These are phyloP conservation scores for Bolborhynchus lineola DNA, from an alignment of 2,113 vertebrate species.

Conservation along the genomic window DNA sequence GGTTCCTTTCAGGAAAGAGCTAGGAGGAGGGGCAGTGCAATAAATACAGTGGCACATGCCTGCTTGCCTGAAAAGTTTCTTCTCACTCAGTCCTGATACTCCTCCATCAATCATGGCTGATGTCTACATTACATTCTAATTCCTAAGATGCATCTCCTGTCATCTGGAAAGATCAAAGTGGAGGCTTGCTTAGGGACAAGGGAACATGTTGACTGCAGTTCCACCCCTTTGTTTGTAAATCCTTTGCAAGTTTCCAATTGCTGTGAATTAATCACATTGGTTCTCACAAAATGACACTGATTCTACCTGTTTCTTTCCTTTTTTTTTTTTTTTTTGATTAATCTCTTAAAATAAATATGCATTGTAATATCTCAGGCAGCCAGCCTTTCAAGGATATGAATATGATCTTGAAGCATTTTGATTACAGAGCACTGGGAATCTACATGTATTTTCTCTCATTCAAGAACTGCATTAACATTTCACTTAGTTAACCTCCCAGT, in stretches of 20 bases:
- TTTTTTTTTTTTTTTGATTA: not conserved
- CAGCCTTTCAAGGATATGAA: not conserved
- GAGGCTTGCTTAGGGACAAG: constrained; percentile 38
- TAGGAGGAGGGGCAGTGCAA: constrained; percentile 52
- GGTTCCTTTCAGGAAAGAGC: constrained; percentile 15
- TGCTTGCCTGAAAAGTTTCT: constrained; percentile 60
- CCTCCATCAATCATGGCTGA: constrained; percentile 73
- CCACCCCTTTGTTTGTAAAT: constrained; percentile 45
- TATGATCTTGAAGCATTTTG: not conserved
- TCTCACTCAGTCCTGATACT: constrained; percentile 20
- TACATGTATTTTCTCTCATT: constrained; percentile 25
- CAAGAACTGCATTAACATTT: constrained; percentile 27
- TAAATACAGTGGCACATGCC: constrained; percentile 54
- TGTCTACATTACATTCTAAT: constrained; percentile 73
- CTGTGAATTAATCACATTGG: constrained; percentile 26
- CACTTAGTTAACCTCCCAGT: constrained; percentile 39
- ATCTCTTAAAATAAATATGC: not conserved
- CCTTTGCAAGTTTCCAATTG: not conserved
- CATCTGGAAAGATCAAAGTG: constrained; percentile 69
- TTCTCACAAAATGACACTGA: not conserved
- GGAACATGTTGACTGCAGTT: constrained; percentile 22
- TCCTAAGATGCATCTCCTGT: constrained; percentile 71
- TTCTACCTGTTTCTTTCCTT: not conserved
- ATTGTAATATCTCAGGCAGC: not conserved
- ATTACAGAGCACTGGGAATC: constrained; percentile 33